These are phyloP conservation scores for Callochromis pleurospilus DNA, from an alignment of 2,113 vertebrate species.

Conservation along the genomic window DNA sequence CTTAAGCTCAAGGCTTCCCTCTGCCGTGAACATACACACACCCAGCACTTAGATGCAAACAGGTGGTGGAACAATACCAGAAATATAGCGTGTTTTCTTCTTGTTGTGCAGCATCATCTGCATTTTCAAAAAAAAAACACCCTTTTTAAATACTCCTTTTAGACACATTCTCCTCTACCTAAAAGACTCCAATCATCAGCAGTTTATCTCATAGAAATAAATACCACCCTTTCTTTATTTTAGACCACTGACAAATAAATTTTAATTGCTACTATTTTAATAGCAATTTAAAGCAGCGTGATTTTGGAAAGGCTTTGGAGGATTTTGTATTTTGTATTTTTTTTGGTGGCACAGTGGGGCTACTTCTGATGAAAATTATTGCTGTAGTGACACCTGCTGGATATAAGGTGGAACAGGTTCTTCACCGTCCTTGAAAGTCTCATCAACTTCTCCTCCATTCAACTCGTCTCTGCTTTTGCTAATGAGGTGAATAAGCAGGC, in stretches of 20 bases:
- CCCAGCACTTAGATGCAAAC: neutral
- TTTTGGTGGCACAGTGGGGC: neutral
- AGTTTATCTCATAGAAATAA: neutral
- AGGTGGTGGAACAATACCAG: slow-evolving; percentile 4
- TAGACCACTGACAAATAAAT: neutral
- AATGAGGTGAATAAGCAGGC: neutral
- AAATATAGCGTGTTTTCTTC: neutral
- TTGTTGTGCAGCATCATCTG: neutral
- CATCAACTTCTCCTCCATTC: neutral
- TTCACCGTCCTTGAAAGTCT: neutral
- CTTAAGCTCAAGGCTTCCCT: neutral
- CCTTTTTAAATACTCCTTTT: neutral
- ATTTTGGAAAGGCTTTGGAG: neutral
- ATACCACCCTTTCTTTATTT: neutral
- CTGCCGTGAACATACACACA: neutral
- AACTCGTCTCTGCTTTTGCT: neutral
- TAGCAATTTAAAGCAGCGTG: neutral
- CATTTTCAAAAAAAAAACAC: neutral
- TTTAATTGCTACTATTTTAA: slow-evolving; percentile 2
- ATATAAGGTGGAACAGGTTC: neutral
- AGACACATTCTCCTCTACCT: neutral
- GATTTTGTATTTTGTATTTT: neutral
- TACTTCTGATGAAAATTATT: neutral
- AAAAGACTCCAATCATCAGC: neutral
- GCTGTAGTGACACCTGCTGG: slow-evolving; percentile 46